Percentiles rank a stretch among this genome's conserved stretches.
phyloP scores from a whole-genome alignment of 2,797 vertebrate genomes.

The Hephaestus fuliginosus region DNA sequence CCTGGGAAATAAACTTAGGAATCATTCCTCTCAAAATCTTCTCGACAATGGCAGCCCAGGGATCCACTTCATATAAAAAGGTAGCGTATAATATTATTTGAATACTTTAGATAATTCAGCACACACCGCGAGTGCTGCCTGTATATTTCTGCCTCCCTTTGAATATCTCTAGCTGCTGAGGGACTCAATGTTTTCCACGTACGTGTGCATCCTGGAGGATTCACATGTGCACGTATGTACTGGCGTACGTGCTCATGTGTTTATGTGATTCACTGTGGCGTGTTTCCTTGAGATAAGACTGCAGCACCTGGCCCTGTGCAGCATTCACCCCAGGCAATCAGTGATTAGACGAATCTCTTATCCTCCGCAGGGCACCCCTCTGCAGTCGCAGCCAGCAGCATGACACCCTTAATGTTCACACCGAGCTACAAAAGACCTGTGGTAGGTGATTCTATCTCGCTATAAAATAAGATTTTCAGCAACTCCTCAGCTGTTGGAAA shows the following conservation, averaged over 20 bases:
- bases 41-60: conserved; percentile 54
- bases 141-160: conserved; percentile 38
- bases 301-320: conserved; percentile 50
- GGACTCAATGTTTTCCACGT: conserved; percentile 26
- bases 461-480: conserved; percentile 35
- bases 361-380: conserved; percentile 59
- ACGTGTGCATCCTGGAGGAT: conserved; percentile 11
- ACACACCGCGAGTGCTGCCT: conserved; percentile 22
- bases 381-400: conserved; percentile 60
- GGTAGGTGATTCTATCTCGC: conserved; percentile 51
- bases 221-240: conserved; percentile 23
- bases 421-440: conserved; percentile 40
- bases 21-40: conserved; percentile 46
- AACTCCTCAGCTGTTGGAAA: conserved; percentile 25
- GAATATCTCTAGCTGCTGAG: conserved; percentile 40
- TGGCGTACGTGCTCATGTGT: conserved; percentile 1
- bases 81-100: conserved; percentile 50
- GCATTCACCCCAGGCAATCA: conserved; percentile 52
- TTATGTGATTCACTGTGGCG: conserved; percentile 47
- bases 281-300: conserved; percentile 73
- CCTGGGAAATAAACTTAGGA: conserved; percentile 65
- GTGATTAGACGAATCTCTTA: conserved; percentile 74
- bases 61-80: conserved; percentile 52
- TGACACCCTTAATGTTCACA: conserved; percentile 61
- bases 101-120: conserved; percentile 62